A percentile compares a stretch with the other conserved stretches of the same genome.
Conservation (phyloP, 2,888 invertebrate species). For the Formica aserva region DNA sequence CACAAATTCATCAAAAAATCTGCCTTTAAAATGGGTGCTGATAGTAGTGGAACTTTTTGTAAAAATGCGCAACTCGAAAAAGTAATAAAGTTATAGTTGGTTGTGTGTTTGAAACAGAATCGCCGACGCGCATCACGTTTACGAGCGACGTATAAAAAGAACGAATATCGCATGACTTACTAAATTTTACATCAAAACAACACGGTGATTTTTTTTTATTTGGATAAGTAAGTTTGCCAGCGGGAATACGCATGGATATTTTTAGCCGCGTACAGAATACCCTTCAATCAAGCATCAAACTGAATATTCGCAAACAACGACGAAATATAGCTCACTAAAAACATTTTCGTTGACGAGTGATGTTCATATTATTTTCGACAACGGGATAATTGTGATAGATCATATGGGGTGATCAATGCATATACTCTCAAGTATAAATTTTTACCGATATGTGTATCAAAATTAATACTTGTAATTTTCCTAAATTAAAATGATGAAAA, state of each 20-base stretch:
- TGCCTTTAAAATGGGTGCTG: neutral
- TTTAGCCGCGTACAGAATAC: constrained; percentile 35
- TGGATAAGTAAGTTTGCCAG: constrained; percentile 9
- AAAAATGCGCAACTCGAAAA: neutral
- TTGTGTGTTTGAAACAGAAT: constrained; percentile 14
- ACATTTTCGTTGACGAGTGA: constrained; percentile 4
- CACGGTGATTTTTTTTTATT: constrained; percentile 34
- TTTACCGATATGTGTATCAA: neutral
- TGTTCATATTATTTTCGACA: constrained; percentile 49
- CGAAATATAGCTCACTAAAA: constrained; percentile 37
- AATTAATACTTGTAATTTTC: neutral
- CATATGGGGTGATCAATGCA: neutral
- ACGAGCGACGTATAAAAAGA: constrained; percentile 29
- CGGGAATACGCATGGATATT: constrained; percentile 32
- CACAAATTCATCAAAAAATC: constrained; percentile 1
- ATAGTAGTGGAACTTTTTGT: neutral
- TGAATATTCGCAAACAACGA: constrained; percentile 40
- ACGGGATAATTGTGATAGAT: constrained; percentile 29
- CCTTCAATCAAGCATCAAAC: constrained; percentile 48
- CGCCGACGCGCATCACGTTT: constrained; percentile 16
- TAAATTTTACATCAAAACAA: constrained; percentile 40
- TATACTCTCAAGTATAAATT: neutral
- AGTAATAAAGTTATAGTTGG: constrained; percentile 10
- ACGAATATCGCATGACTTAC: neutral
- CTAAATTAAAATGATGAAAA: neutral